A percentile compares a stretch with the other conserved stretches of the same genome.
These are phyloP conservation scores for Hemiscyllium ocellatum DNA, from an alignment of 2,113 vertebrate genomes.

Conservation along the genomic window DNA sequence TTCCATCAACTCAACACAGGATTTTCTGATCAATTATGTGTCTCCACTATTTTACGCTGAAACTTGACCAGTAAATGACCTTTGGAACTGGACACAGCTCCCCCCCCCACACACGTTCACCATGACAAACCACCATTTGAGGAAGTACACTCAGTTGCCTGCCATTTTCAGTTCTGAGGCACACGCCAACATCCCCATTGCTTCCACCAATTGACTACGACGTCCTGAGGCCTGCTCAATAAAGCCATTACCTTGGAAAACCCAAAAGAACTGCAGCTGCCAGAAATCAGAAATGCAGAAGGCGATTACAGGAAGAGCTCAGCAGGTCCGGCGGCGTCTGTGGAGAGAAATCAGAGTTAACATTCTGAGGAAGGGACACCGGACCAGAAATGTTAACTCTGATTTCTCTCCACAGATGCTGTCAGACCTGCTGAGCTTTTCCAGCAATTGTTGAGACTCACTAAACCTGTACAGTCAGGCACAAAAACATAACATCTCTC, in stretches of 20 bases:
- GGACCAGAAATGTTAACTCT: too few relatives aligned
- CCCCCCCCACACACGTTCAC: neutral
- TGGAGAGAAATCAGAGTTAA: too few relatives aligned
- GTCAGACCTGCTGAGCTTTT: too few relatives aligned
- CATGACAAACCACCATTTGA: neutral
- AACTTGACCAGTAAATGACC: neutral
- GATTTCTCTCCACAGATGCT: too few relatives aligned
- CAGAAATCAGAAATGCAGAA: too few relatives aligned
- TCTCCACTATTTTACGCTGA: neutral
- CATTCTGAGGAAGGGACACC: too few relatives aligned
- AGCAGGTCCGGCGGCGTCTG: too few relatives aligned
- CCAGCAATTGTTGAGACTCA: neutral
- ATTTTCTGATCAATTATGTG: neutral
- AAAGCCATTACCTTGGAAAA: neutral
- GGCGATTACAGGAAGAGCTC: too few relatives aligned
- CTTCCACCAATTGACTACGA: neutral
- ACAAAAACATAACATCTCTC: neutral
- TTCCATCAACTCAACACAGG: neutral
- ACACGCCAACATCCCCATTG: neutral
- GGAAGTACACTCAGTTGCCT: neutral
- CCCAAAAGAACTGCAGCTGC: too few relatives aligned
- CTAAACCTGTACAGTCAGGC: neutral
- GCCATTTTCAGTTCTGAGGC: neutral
- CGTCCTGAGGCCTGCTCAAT: neutral
- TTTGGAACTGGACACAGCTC: neutral